Evolutionary conservation across 1,140 invertebrate species (phyloP).

Genomic region (Calliphora vicina): DNA sequence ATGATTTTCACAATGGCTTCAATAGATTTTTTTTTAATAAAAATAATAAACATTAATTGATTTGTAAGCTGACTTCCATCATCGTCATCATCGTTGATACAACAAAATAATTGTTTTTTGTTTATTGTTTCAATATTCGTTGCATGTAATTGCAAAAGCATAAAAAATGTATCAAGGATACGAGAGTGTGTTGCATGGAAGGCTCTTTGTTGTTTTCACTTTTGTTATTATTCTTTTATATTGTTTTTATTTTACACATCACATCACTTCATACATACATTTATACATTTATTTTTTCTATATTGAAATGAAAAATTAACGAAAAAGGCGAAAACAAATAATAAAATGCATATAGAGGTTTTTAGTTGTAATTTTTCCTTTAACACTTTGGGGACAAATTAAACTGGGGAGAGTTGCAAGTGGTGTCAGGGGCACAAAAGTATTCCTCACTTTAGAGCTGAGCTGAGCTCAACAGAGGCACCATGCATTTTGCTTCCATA

Average conservation of each 20-base stretch:
- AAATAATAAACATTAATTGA: no score
- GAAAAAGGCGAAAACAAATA: neutral
- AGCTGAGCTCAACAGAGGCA: no score
- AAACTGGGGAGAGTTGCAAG: no score
- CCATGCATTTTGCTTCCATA: no score
- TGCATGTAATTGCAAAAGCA: neutral
- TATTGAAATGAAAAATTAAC: neutral
- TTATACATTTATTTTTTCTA: neutral
- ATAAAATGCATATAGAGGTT: neutral
- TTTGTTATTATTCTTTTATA: neutral
- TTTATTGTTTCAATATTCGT: neutral
- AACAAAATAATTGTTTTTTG: no score
- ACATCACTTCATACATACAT: no score
- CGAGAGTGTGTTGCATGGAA: neutral
- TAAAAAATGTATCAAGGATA: constrained; percentile 1
- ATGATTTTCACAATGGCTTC: no score
- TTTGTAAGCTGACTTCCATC: no score
- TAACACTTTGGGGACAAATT: neutral
- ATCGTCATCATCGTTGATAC: no score
- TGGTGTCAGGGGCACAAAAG: no score
- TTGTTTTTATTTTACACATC: neutral
- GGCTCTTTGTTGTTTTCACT: neutral
- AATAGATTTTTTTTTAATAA: no score
- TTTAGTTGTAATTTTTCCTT: neutral
- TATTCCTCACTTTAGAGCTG: no score